phyloP scores from a whole-genome alignment of 1,140 invertebrate genomes.

The Cotesia chilonis region DNA sequence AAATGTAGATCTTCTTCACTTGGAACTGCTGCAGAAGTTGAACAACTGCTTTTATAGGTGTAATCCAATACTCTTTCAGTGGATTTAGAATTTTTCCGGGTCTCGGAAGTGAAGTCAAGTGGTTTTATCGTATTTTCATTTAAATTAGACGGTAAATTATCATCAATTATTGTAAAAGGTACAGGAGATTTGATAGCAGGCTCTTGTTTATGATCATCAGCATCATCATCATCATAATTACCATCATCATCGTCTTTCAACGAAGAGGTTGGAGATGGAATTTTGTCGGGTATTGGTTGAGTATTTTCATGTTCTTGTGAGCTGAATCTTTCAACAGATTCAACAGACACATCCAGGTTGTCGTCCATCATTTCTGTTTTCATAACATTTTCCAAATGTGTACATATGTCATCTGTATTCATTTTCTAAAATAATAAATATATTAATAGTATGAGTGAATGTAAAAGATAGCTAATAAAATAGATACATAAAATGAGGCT shows the following conservation, averaged over 20 bases:
- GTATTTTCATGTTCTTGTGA: conserved; percentile 17
- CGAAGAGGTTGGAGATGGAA: conserved; percentile 4
- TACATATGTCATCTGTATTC: no score
- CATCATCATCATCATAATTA: background rate
- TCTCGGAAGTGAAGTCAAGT: conserved; percentile 49
- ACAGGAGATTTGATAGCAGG: background rate
- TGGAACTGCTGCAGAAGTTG: conserved; percentile 21
- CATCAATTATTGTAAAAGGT: conserved; percentile 5
- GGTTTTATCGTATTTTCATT: conserved; percentile 40
- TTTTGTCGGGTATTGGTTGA: conserved; percentile 3
- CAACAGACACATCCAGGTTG: background rate
- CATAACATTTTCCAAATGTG: conserved; percentile 3
- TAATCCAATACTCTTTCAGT: conserved; percentile 48
- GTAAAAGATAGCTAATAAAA: no score
- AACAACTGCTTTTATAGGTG: conserved; percentile 41
- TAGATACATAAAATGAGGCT: no score
- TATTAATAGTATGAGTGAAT: no score
- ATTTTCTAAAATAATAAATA: no score
- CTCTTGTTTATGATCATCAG: background rate
- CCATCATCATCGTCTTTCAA: background rate
- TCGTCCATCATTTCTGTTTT: conserved; percentile 15
- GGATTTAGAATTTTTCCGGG: conserved; percentile 30
- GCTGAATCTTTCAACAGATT: conserved; percentile 32
- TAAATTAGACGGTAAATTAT: background rate
- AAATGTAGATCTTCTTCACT: conserved; percentile 37